Conservation (phyloP, 2,113 vertebrate species). For the Caloenas nicobarica region DNA sequence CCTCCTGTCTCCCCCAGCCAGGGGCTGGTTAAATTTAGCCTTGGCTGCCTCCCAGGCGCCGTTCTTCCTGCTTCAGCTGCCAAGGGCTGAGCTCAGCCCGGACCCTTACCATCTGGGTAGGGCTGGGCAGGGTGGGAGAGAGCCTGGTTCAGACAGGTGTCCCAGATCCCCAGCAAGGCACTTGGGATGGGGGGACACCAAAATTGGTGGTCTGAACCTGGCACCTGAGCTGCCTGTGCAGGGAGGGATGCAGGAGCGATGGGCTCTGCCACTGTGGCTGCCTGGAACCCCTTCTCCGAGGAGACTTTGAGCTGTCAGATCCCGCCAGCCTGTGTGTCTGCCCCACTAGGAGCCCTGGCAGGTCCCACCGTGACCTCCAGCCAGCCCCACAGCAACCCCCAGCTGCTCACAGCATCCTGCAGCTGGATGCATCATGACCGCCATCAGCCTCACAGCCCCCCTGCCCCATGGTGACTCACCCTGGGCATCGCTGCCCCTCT, state of each 20-base stretch:
- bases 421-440: not conserved
- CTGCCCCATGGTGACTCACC: fast-evolving
- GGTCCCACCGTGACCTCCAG: not conserved
- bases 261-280: fast-evolving
- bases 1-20: not conserved
- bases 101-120: slow-evolving; percentile 1
- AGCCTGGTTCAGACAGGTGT: not conserved
- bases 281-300: not conserved
- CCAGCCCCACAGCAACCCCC: not conserved
- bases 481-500: fast-evolving
- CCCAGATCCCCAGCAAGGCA: not conserved
- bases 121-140: not conserved
- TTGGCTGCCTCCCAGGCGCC: not conserved
- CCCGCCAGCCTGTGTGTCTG: not conserved
- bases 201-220: not conserved
- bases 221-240: not conserved
- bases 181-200: fast-evolving
- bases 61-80: no score
- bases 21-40: slow-evolving; percentile 50
- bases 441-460: not conserved
- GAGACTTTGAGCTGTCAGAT: not conserved
- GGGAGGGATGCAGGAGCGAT: not conserved
- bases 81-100: not conserved
- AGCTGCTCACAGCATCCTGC: not conserved
- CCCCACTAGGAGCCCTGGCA: not conserved